Base-by-base conservation (phyloP, 1,140 invertebrate species). In the Calliopsis andreniformis region DNA sequence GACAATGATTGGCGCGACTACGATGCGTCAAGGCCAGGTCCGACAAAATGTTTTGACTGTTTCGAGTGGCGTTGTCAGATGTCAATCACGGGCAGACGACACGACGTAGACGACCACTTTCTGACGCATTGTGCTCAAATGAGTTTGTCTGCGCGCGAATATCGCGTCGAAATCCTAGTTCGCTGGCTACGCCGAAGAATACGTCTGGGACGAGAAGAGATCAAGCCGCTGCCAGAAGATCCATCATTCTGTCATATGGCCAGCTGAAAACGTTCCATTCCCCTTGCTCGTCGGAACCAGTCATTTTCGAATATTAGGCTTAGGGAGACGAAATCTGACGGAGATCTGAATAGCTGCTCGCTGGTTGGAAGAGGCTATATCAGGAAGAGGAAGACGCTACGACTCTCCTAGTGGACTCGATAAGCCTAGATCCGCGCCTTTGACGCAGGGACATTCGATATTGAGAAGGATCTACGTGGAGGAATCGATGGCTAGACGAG, bases 11-110 rank as follows among this genome's bases (percentile, higher is more conserved):
- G 81, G 81, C 81, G 56, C 76, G 64, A 73, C 78, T 84, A 67
- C 63, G 84, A 86, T 75, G 84, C 84, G 84, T 87, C 85, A 87
- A 87, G 85, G 85, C 82, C 85, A 87, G 85, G 69, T 69, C 62
- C 59, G 76, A 49, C 72, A 80, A 83, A 86, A 86, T 86, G 84
- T 87, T 87, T 87, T 87, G 86, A 87, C 85, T 87, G 85, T 87
- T 87, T 86, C 86, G 86, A 87, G 86, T 86, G 83, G 72, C 45
- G 67, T 72, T 79, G 84, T 87, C 85, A 78, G 63, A 69, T 76
- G 86, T 87, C 86, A 84, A 86, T 87, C 86, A 87, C 69, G 32
- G 49, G 63, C 86, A 87, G 86, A 82, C 84, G 76, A 84, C 69
- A 67, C 73, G 84, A 86, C 86, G 84, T 85, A 83, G 76, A 83